Evolutionary conservation across 1,140 invertebrate species (phyloP).

Genomic region (Tribolium madens): DNA sequence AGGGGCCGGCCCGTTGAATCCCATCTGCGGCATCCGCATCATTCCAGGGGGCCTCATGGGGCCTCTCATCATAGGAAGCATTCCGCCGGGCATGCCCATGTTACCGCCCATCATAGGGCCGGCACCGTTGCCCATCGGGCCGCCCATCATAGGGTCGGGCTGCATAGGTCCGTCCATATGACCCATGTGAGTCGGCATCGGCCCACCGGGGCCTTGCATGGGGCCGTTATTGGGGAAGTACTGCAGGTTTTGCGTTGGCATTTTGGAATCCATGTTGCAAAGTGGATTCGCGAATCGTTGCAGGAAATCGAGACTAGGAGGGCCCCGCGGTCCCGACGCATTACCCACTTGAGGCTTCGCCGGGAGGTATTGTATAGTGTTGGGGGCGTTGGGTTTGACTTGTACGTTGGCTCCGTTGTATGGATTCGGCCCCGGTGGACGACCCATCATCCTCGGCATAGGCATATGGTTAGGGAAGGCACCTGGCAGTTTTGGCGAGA

Average conservation of each 20-base stretch:
- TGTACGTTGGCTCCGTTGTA: conserved; percentile 89
- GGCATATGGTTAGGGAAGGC: conserved; percentile 65
- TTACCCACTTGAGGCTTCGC: conserved; percentile 83
- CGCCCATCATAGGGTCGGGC: conserved; percentile 67
- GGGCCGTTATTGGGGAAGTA: conserved; percentile 75
- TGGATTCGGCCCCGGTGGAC: conserved; percentile 73
- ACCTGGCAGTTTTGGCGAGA: conserved; percentile 66
- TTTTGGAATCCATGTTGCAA: conserved; percentile 78
- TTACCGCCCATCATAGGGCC: conserved; percentile 65
- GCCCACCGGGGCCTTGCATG: conserved; percentile 65
- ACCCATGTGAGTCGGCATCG: conserved; percentile 65
- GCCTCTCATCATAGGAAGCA: conserved; percentile 66
- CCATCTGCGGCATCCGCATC: conserved; percentile 73
- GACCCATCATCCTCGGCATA: conserved; percentile 68
- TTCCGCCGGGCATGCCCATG: conserved; percentile 64
- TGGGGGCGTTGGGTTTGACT: conserved; percentile 96
- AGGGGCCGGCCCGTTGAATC: conserved; percentile 66
- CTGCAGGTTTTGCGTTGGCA: conserved; percentile 78
- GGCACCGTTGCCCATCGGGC: conserved; percentile 57
- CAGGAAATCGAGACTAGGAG: conserved; percentile 92
- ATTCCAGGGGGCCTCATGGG: conserved; percentile 65
- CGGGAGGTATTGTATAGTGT: conserved; percentile 97
- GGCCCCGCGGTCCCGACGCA: conserved; percentile 76
- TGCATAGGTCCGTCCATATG: conserved; percentile 66
- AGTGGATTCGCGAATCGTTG: conserved; percentile 87